Evolutionary conservation across 2,797 vertebrate species (phyloP).

Genomic region (Thamnophis elegans): DNA sequence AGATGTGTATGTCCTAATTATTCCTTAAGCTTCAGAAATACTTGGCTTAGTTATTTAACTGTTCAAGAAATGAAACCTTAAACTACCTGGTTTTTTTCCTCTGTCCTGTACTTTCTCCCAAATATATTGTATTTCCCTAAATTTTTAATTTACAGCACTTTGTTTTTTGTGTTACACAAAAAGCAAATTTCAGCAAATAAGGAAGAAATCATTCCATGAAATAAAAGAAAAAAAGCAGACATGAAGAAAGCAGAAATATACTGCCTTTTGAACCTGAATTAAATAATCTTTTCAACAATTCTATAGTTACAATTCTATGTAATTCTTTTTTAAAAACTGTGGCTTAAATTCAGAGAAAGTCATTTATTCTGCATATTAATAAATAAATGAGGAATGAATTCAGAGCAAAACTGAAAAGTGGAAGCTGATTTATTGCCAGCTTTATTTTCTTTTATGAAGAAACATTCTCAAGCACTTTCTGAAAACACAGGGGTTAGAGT

Average conservation of each 20-base stretch:
- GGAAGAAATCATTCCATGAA: background rate
- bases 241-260: background rate
- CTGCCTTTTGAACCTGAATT: background rate
- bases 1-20: background rate
- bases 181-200: background rate
- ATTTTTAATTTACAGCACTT: background rate
- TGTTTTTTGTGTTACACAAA: rapidly evolving
- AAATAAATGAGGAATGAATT: background rate
- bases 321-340: background rate
- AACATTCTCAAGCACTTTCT: background rate
- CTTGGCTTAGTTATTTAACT: background rate
- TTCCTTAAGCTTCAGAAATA: background rate
- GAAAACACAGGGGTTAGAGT: background rate
- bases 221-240: conserved; percentile 2
- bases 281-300: background rate
- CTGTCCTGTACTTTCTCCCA: background rate
- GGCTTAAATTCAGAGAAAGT: background rate
- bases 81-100: rapidly evolving
- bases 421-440: background rate
- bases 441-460: background rate
- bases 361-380: conserved; percentile 12
- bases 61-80: background rate
- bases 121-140: background rate
- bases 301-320: background rate
- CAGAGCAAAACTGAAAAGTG: background rate